Base-by-base conservation (phyloP, 1,140 invertebrate genomes). In the Lepidurus packardi region DNA sequence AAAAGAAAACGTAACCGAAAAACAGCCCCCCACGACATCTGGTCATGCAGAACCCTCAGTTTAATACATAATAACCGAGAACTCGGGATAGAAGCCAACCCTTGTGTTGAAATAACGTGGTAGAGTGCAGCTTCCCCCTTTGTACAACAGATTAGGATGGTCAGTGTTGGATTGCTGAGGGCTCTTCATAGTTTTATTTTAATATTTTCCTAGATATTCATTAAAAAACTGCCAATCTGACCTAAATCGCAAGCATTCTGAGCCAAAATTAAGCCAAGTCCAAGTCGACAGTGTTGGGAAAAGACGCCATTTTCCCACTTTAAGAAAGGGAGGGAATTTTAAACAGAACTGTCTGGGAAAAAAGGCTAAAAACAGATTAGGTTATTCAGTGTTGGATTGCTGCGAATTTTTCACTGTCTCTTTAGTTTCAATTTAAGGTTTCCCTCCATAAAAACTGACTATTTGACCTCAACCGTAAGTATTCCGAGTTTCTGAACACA, bases 61-160 rank as follows among this genome's bases (percentile, higher is more conserved):
- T 65, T 65, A 65, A 65, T 65, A 65, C 21, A 65, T 65, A 65
- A 65, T 65, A 65, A 65, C 53, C 53, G 53, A 65, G 53, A 65
- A 65, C 13, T 13, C 53, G 10, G 10, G 53, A 21, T 34, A 65
- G 53, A 65, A 65, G 53, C 53, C 53, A 65, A 65, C 53, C 53
- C 53, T 65, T 65, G 21, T 65, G 21, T 7, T 21, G 34, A 3
- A 34, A 9, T 7, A 65, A 65, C 16, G 53, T 65, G 21, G 53
- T 7, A 65, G 16, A 65, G 9, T n/a, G 53, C 53, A 65, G 53
- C 53, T n/a, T n/a, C 53, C 53, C 53, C 53, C 0, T 65, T 65
- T 65, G 16, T 65, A 65, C 16, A 65, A 13, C 53, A 65, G 53
- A 65, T 65, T 65, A 65, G 53, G 53, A 65, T 65, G 53, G 53